Evolutionary conservation across 2,797 vertebrate genomes (phyloP), one percentile per base, ranked within the genome.

Genomic region (Alauda arvensis): DNA sequence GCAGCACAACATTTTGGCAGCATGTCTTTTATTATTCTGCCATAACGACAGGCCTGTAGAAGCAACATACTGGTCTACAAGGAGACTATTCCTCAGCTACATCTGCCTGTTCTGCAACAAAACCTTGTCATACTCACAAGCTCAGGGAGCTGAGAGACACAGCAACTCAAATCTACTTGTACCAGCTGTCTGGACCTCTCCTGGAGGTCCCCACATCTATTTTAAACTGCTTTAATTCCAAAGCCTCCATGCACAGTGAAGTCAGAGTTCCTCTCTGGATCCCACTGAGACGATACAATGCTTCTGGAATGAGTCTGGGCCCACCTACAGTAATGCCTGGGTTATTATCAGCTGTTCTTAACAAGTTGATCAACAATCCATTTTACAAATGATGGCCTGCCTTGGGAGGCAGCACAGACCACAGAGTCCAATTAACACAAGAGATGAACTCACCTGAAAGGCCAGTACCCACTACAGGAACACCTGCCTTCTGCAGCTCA

Each of bases 381-480:
- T 42, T 69, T 90, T 15, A 77, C 9, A 39, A 60, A 57, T 1
- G 2, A 45, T 6, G 5, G 67, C 16, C 43, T 65, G 55, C 20
- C 51, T 34, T 29, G 39, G 39, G 42, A 61, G 31, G 70, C 48
- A 80, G 37, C 18, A 42, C 8, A 51, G 51, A 56, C 13, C 1
- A 5, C 14, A 5, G 49, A 42, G 33, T 33, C 15, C 8, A 4
- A n/a, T 18, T 11, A 40, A 25, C 8, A 14, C 4, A 29, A 29
- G 18, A 85, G 40, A n/a, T 33, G 26, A 91, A 71, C n/a, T 84
- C 14, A 71, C 26, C 55, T 49, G 46, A 89, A 95, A 52, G 42
- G n/a, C 5, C 45, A 69, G 23, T 63, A 33, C 20, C 55, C 53
- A 33, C 18, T 12, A 79, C 8, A 60, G 1, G 8, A 59, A 40